Conservation (phyloP, 23 tunicate genomes). For the Ascidia mentula region DNA sequence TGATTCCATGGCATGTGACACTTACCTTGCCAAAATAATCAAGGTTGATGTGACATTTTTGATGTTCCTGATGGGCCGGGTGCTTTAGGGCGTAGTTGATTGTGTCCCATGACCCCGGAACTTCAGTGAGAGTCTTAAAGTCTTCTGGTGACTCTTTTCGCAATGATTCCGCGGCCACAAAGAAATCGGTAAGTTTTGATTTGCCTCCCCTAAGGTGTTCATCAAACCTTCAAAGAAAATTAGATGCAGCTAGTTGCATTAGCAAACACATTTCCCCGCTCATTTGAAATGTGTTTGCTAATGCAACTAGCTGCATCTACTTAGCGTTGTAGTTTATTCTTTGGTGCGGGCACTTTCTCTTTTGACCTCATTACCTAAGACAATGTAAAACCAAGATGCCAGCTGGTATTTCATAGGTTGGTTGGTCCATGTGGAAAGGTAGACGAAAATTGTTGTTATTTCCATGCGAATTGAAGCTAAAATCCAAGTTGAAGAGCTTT, state of each 20-base stretch:
- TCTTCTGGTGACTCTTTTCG: constrained; percentile 1
- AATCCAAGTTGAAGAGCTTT: neutral
- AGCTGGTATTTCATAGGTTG: neutral
- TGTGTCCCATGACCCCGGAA: neutral
- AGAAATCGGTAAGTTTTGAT: neutral
- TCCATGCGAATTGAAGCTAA: neutral
- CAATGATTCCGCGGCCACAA: neutral
- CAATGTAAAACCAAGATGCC: neutral
- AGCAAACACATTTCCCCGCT: no score
- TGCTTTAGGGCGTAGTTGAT: neutral
- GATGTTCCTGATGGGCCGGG: neutral
- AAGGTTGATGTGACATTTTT: constrained; percentile 18
- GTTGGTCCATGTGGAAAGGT: neutral
- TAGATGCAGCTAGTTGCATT: no score
- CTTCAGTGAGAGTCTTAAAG: neutral
- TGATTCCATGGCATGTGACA: no score
- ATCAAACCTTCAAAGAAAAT: neutral
- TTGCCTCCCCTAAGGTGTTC: neutral
- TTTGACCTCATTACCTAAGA: neutral
- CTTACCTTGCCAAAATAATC: constrained; percentile 38
- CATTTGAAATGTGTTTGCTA: no score
- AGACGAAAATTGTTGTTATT: neutral
- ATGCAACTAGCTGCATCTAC: neutral
- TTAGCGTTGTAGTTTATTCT: neutral
- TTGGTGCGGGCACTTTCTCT: neutral